Conservation (phyloP, 2,797 vertebrate species). For the Lepus townsendii region DNA sequence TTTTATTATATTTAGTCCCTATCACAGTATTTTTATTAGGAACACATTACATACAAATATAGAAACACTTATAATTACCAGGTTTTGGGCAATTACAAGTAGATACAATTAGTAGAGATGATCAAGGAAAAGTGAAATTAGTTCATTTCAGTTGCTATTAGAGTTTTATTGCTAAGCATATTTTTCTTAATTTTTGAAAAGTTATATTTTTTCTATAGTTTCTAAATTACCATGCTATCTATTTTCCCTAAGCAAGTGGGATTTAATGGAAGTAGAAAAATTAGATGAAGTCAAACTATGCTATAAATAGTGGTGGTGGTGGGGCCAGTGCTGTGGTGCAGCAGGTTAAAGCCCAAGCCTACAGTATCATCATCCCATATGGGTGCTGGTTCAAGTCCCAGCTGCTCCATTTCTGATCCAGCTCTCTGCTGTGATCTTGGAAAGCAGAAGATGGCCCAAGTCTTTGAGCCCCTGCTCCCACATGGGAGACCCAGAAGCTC, state of each 20-base stretch:
- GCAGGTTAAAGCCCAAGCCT: no score
- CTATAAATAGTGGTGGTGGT: no score
- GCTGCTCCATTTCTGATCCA: no score
- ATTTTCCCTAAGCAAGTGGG: not conserved
- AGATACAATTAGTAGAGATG: not conserved
- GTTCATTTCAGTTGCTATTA: not conserved
- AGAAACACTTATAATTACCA: not conserved
- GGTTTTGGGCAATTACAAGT: not conserved
- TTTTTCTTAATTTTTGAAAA: conserved; percentile 31
- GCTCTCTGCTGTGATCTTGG: no score
- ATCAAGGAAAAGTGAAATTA: not conserved
- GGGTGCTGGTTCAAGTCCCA: no score
- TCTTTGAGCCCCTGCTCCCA: no score
- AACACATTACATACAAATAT: not conserved
- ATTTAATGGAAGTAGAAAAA: not conserved
- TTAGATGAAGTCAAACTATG: not conserved
- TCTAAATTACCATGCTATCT: not conserved
- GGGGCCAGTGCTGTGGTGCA: no score
- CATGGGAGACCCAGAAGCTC: no score
- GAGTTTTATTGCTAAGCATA: not conserved
- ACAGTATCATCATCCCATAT: no score
- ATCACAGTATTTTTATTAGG: not conserved
- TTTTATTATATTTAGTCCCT: not conserved
- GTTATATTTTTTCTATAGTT: not conserved
- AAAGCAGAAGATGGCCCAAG: no score